Percentiles rank a stretch among this genome's conserved stretches.
phyloP scores from a whole-genome alignment of 1,140 invertebrate genomes.

The Chrysoperla carnea region DNA sequence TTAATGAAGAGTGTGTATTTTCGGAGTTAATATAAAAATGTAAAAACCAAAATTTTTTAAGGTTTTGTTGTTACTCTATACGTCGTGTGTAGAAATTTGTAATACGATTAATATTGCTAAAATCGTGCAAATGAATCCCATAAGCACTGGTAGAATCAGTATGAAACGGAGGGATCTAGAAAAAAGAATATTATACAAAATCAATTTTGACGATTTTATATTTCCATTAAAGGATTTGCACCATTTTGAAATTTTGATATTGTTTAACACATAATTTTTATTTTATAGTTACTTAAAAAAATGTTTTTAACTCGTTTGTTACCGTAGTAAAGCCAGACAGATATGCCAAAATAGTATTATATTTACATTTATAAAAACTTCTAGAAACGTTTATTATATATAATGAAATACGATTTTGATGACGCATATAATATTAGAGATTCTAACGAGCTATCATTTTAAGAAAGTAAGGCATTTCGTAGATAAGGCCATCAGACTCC shows the following conservation, averaged over 20 bases:
- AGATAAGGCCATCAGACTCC: too few relatives aligned
- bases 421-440: too few relatives aligned
- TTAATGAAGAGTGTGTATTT: neutral
- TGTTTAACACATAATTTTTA: too few relatives aligned
- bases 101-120: slow-evolving; percentile 51
- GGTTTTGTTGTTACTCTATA: neutral
- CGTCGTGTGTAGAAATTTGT: slow-evolving; percentile 37
- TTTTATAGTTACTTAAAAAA: too few relatives aligned
- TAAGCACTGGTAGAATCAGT: slow-evolving; percentile 45
- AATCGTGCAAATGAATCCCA: slow-evolving; percentile 52
- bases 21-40: neutral
- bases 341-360: too few relatives aligned
- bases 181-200: slow-evolving; percentile 8
- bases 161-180: slow-evolving; percentile 39
- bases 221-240: neutral
- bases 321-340: too few relatives aligned
- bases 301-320: too few relatives aligned
- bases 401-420: too few relatives aligned
- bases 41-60: neutral
- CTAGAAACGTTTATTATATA: too few relatives aligned
- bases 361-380: too few relatives aligned
- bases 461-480: too few relatives aligned
- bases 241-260: neutral
- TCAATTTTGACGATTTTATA: neutral
- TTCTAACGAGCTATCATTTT: too few relatives aligned